Percentiles rank a stretch among this genome's conserved stretches.
These are phyloP conservation scores for Isaurus tuberculatus DNA, from an alignment of 92 coral and sea anemone species.

Conservation along the genomic window DNA sequence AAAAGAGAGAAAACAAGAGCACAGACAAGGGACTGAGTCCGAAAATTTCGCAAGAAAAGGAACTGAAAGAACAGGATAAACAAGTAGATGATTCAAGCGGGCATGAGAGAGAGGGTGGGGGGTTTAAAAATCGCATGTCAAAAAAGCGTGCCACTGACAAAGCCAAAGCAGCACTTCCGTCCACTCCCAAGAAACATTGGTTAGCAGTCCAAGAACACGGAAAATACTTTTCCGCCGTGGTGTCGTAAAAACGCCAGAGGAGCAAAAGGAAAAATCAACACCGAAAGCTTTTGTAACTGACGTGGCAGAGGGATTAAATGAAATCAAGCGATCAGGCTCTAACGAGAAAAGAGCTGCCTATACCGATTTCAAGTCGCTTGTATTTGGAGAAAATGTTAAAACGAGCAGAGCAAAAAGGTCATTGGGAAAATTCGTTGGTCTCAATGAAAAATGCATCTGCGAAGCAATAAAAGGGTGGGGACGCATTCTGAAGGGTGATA, in stretches of 20 bases:
- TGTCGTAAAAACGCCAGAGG: constrained; percentile 44
- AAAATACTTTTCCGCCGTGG: constrained; percentile 48
- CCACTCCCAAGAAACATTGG: constrained; percentile 44
- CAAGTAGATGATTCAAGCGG: constrained; percentile 18
- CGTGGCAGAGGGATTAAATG: constrained; percentile 2
- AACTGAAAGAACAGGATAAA: constrained; percentile 11
- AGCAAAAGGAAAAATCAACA: constrained; percentile 34
- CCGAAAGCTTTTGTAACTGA: constrained; percentile 17
- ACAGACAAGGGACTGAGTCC: constrained; percentile 30
- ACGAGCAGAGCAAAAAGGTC: constrained; percentile 11
- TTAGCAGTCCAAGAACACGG: constrained; percentile 57
- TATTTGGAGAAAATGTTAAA: constrained; percentile 7
- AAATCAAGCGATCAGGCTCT: constrained; percentile 19
- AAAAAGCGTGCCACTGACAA: constrained; percentile 54
- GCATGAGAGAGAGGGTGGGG: constrained; percentile 2
- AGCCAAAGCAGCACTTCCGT: constrained; percentile 44
- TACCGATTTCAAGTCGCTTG: constrained; percentile 3
- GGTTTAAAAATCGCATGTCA: constrained; percentile 4
- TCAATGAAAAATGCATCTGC: constrained; percentile 15
- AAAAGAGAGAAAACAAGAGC: constrained; percentile 25
- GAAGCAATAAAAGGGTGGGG: neutral
- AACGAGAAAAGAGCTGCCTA: constrained; percentile 24
- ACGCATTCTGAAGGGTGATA: neutral
- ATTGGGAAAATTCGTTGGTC: constrained; percentile 7
- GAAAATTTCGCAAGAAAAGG: constrained; percentile 26